phyloP scores from a whole-genome alignment of 2,888 invertebrate species.

The Aporophyla lueneburgensis region DNA sequence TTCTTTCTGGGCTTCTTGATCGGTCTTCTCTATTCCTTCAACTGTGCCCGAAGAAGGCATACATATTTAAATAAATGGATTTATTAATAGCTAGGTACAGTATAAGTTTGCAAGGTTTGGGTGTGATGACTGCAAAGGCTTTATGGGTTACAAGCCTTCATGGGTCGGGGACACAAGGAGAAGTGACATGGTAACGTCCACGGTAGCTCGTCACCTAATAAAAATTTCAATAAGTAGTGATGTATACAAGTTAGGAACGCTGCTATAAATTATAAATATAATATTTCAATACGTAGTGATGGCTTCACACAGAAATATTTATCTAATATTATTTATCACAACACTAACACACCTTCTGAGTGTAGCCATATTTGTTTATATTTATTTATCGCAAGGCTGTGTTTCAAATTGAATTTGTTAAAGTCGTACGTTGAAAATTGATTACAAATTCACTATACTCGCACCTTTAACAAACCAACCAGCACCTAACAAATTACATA shows the following conservation, averaged over 20 bases:
- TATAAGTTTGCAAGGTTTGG: not conserved
- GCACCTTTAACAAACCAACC: conserved; percentile 23
- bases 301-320: not conserved
- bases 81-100: not conserved
- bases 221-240: conserved; percentile 7
- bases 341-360: conserved; percentile 3
- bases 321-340: not conserved
- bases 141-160: not conserved
- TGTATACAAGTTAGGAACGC: no score
- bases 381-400: conserved; percentile 32
- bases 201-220: not conserved
- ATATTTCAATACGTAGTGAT: no score
- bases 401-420: conserved; percentile 60
- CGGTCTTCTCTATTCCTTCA: not conserved
- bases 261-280: not conserved
- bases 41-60: not conserved
- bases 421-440: conserved; percentile 61
- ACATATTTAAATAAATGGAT: no score
- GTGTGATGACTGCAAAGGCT: not conserved
- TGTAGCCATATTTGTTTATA: conserved; percentile 37
- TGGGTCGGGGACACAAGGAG: not conserved
- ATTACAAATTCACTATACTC: conserved; percentile 58
- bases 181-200: no score
- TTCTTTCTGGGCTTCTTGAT: not conserved
- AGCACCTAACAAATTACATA: conserved; percentile 46